Base-by-base conservation (phyloP, 1,140 invertebrate species). In the honey bee (Apis mellifera) region DNA sequence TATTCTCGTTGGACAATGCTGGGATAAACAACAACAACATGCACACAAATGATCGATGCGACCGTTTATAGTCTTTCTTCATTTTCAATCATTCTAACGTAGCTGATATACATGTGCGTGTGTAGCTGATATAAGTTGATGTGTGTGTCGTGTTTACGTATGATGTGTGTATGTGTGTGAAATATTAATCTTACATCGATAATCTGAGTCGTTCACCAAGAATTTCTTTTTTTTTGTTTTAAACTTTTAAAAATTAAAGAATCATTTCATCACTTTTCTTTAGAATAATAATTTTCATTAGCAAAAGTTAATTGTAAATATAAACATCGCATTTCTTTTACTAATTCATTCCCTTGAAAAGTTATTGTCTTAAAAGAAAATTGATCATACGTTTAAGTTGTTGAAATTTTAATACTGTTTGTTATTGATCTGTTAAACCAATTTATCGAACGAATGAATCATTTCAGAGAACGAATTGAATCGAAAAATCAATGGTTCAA, bases 21-120 rank as follows among this genome's bases (percentile, higher is more conserved):
- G 26, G 65, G 19, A 62, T 32, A 68, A 21, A 15, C 55, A 62
- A 74, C 64, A 68, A 73, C n/a, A 26, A 57, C 50, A 64, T 26
- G 62, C 42, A n/a, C 32, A 55, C 9, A 72, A 59, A 65, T 19
- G 79, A 81, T 81, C 79, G 79, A 81, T 76, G 60, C 71, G 62
- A 12, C 65, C 12, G 32, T 64, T 19, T 26, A 19, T 65, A n/a
- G 77, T 50, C 26, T 54, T 13, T 50, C 48, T 21, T 42, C 55
- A 42, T 62, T 52, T 57, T 21, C 5, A 59, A 73, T 23, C 32
- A 59, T 62, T 32, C 15, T 26, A 60, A 74, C 19, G 26, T 12
- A 19, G 48, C n/a, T 42, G 42, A 12, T 48, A 48, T 8, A n/a
- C n/a, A n/a, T 15, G 11, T 23, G 32, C 13, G 64, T 65, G 48